phyloP scores from a whole-genome alignment of 2,797 vertebrate genomes.

The Sebastes reedi region DNA sequence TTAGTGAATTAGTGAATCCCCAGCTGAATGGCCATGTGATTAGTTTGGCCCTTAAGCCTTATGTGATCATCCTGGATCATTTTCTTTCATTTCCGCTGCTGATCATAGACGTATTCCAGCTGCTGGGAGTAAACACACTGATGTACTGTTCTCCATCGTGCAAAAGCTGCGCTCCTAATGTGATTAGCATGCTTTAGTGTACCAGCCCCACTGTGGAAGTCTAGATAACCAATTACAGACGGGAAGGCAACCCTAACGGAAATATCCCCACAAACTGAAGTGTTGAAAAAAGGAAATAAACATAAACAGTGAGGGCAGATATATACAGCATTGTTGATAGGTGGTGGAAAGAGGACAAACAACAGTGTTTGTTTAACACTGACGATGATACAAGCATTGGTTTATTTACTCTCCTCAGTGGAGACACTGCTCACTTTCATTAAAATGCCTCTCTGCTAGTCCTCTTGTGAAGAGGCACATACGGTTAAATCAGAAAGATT shows the following conservation, averaged over 20 bases:
- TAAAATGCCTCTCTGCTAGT: neutral
- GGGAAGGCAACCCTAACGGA: neutral
- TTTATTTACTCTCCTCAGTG: neutral
- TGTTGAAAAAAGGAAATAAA: neutral
- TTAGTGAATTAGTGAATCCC: conserved; percentile 56
- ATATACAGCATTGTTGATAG: conserved; percentile 7
- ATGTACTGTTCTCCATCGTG: conserved; percentile 17
- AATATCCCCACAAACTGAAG: neutral
- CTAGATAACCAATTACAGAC: conserved; percentile 44
- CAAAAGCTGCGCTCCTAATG: conserved; percentile 45
- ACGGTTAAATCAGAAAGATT: neutral
- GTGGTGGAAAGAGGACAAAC: neutral
- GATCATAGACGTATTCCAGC: conserved; percentile 55
- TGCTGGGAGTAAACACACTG: conserved; percentile 41
- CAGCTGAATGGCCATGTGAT: conserved; percentile 69
- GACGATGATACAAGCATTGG: neutral
- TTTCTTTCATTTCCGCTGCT: conserved; percentile 68
- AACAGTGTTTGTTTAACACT: neutral
- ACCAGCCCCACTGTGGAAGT: conserved; percentile 45
- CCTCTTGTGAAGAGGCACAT: neutral
- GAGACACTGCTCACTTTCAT: neutral
- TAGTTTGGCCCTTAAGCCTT: conserved; percentile 43
- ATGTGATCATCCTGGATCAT: conserved; percentile 66
- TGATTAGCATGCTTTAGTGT: conserved; percentile 51
- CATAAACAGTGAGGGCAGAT: neutral